Base-by-base conservation (phyloP, 2,888 invertebrate genomes). In the Tetragnatha montana region DNA sequence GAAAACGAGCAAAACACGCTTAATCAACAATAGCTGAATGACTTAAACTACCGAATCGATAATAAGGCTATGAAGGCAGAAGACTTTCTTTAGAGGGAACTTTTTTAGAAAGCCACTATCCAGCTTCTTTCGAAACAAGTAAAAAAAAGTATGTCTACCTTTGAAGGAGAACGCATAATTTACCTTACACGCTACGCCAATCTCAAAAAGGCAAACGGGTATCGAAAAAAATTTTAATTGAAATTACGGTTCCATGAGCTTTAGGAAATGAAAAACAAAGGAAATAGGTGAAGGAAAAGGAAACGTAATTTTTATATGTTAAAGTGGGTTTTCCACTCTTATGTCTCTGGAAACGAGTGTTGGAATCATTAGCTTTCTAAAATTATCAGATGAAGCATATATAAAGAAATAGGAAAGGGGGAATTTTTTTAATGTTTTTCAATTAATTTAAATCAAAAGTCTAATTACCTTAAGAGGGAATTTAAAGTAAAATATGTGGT, bases 1-100 rank as follows among this genome's bases (percentile, higher is more conserved):
- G 78, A 49, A 35, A 78, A 51, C 78, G 69, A 17, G 78, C 76
- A 78, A 85, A 85, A 85, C 84, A 85, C 50, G 71, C 78, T 47
- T 69, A 85, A 78, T 78, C 85, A 85, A 85, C 85, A 85, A 79
- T 85, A 71, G 71, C 78, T 85, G 78, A 85, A 85, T 85, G 78
- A 85, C 78, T 78, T 78, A 78, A 85, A 68, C 69, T 21, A 60
- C 75, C 22, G 47, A 85, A 85, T 85, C 78, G 70, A 78, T 85
- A 85, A 78, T 70, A 50, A 50, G n/a, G 50, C 78, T 50, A 49
- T 47, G 50, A 71, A 70, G 78, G 70, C 71, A 60, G 60, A 78
- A 51, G 22, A 8, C 51, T 73, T 22, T 35, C 22, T 50, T 84
- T 69, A 12, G 49, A 69, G 35, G 76, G 49, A 19, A 22, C 78